Conservation (phyloP, 1,140 invertebrate genomes). For the Melanaphis sacchari region DNA sequence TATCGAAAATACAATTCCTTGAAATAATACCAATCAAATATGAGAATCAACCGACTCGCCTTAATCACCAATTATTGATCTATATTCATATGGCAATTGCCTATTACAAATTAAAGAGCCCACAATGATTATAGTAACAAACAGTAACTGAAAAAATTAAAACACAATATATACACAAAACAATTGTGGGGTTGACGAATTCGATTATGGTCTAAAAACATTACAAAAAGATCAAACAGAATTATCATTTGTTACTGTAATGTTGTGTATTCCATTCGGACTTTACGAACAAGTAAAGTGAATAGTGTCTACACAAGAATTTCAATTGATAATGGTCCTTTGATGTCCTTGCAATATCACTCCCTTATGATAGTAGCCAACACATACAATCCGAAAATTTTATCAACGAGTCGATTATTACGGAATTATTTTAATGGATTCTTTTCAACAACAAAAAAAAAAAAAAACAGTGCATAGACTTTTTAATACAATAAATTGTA, state of each 20-base stretch:
- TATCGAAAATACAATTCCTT: background rate
- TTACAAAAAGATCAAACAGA: slow-evolving; percentile 15
- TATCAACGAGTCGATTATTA: background rate
- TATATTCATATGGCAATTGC: fast-evolving
- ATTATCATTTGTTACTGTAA: background rate
- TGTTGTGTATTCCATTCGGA: background rate
- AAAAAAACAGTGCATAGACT: background rate
- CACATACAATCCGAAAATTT: background rate
- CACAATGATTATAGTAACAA: background rate
- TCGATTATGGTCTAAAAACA: slow-evolving; percentile 13
- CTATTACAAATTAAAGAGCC: background rate
- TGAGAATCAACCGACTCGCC: background rate
- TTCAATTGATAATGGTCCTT: background rate
- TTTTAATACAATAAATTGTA: too few relatives aligned
- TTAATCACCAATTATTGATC: background rate
- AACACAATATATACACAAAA: background rate
- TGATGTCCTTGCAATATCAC: background rate
- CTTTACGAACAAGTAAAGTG: background rate
- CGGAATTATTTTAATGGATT: slow-evolving; percentile 14
- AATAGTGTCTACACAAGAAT: background rate
- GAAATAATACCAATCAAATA: background rate
- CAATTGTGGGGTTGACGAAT: background rate
- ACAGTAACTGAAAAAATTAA: background rate
- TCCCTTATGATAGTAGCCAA: background rate
- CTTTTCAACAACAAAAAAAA: background rate